Base-by-base conservation (phyloP, 2,113 vertebrate genomes). In the Pristiophorus japonicus region DNA sequence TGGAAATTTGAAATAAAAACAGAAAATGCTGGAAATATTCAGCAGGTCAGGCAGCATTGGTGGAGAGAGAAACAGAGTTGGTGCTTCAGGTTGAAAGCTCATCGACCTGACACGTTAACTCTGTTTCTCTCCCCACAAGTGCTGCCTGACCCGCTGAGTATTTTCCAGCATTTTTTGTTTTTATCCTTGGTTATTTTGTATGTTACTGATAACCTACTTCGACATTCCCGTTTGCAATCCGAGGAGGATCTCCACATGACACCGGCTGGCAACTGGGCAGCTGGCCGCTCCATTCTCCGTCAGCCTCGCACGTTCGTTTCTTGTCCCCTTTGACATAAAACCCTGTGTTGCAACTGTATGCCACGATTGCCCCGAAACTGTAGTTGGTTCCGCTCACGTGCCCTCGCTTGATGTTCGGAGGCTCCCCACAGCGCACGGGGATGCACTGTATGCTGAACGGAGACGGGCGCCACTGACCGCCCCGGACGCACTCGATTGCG, bases 291-390 rank as follows among this genome's bases (percentile, higher is more conserved):
- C 99, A 99, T 45, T 98, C 98, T 30, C 99, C 99, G 0, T 98
- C 98, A 95, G 98, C 99, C 95, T 98, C 98, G 59, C 99, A 99
- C 8, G 98, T 99, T 70, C 98, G 97, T 96, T 98, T 99, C 97
- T 99, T 99, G 96, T 99, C 98, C 62, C 98, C 99, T 96, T 98
- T 98, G 96, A 99, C 99, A 95, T 99, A 96, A 97, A 98, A 99
- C 0, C 99, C 99, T 42, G 97, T 98, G 96, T 98, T 97, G 96
- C 99, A 99, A 97, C 98, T 99, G 73, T 99, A 99, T 14, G 99
- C 99, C 96, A 99, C 98, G 96, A 99, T 96, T 0, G 99, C 98
- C 94, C 99, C 99, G 73, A 99, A 99, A 96, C 98, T 99, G 96
- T 99, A 99, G 97, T 99, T 98, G 20, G 97, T 96, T 4, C 99